These are phyloP conservation scores for Drosophila baimaii DNA, from an alignment of 1,140 invertebrate genomes.

Conservation along the genomic window DNA sequence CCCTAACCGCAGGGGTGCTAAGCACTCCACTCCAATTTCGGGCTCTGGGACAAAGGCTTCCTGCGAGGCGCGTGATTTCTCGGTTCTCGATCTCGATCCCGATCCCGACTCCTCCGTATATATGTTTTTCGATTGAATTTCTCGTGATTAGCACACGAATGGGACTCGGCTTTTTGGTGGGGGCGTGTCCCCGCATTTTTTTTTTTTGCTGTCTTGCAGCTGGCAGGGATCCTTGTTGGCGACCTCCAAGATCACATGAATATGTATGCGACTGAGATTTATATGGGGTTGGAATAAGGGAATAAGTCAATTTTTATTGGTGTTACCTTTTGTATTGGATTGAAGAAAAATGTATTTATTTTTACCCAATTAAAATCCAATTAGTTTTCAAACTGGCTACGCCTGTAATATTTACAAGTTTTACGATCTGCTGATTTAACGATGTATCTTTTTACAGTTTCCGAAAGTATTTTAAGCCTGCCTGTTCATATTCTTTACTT, in stretches of 20 bases:
- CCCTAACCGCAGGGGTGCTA: slow-evolving; percentile 67
- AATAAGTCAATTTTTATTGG: slow-evolving; percentile 40
- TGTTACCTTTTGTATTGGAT: not conserved
- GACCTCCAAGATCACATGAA: slow-evolving; percentile 23
- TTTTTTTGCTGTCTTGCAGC: slow-evolving; percentile 51
- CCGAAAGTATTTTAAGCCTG: not conserved
- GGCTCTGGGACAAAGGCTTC: slow-evolving; percentile 33
- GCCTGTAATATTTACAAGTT: not conserved
- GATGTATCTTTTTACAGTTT: not conserved
- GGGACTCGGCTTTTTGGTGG: slow-evolving; percentile 41
- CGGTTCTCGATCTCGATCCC: slow-evolving; percentile 28
- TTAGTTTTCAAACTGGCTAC: not conserved
- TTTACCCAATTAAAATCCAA: slow-evolving; percentile 30
- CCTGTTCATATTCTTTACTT: not conserved
- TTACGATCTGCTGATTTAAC: not conserved
- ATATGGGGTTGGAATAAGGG: slow-evolving; percentile 3
- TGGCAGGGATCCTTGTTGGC: slow-evolving; percentile 21
- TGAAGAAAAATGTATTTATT: slow-evolving; percentile 11
- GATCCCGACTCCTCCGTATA: slow-evolving; percentile 9
- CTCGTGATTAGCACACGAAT: slow-evolving; percentile 79
- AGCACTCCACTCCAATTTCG: slow-evolving; percentile 63
- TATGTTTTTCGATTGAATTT: slow-evolving; percentile 69
- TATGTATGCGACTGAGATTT: slow-evolving; percentile 42
- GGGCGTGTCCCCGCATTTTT: slow-evolving; percentile 54
- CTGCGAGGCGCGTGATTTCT: slow-evolving; percentile 70